A percentile compares a stretch with the other conserved stretches of the same genome.
These are phyloP conservation scores for Ornithoptera priamus DNA, from an alignment of 2,888 invertebrate genomes.

Conservation along the genomic window DNA sequence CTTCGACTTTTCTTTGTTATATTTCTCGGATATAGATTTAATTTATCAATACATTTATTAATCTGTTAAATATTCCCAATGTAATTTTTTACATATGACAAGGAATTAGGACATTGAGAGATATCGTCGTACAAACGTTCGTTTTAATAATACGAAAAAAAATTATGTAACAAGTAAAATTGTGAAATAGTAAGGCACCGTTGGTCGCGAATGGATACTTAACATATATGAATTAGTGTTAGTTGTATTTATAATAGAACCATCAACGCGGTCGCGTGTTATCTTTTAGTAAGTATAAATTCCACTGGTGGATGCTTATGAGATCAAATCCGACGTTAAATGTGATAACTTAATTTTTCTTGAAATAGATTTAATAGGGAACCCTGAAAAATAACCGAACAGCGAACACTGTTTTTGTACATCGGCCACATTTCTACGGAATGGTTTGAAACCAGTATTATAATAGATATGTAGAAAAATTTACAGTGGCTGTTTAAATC, in stretches of 20 bases:
- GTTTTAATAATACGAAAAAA: conserved; percentile 23
- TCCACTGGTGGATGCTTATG: conserved; percentile 75
- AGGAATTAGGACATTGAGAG: conserved; percentile 4
- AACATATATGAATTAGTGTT: conserved; percentile 36
- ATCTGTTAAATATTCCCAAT: background rate
- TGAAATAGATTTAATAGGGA: conserved; percentile 13
- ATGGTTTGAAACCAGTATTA: background rate
- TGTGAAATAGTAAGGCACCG: conserved; percentile 66
- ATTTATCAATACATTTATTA: conserved; percentile 11
- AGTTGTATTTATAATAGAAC: conserved; percentile 42
- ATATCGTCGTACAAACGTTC: conserved; percentile 4
- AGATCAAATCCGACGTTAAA: conserved; percentile 74
- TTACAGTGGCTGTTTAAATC: background rate
- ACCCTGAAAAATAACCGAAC: background rate
- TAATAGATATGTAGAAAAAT: background rate
- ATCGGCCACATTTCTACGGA: conserved; percentile 21
- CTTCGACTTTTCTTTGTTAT: background rate
- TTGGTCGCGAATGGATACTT: conserved; percentile 54
- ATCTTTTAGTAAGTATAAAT: conserved; percentile 44
- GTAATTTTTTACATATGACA: conserved; percentile 3
- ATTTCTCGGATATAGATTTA: background rate
- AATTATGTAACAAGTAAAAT: conserved; percentile 37
- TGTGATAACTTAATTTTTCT: conserved; percentile 34
- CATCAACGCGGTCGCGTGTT: conserved; percentile 37
- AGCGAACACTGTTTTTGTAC: background rate